A percentile compares a stretch with the other conserved stretches of the same genome.
Conservation (phyloP, 2,113 vertebrate species). For the Hassar affinis region DNA sequence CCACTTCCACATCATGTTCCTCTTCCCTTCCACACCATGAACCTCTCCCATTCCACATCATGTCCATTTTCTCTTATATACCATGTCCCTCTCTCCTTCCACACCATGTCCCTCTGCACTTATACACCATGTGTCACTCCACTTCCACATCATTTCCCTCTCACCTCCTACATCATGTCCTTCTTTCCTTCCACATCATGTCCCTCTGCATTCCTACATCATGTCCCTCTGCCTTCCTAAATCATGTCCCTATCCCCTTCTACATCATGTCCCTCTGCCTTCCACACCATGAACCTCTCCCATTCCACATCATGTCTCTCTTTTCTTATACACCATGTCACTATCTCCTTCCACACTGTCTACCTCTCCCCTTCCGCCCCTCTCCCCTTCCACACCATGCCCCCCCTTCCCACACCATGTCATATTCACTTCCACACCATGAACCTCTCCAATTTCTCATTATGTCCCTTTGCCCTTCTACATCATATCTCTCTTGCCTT, state of each 20-base stretch:
- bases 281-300: too few relatives aligned
- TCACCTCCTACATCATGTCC: not conserved
- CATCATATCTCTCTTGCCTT: not conserved
- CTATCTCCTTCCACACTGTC: too few relatives aligned
- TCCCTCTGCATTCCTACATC: not conserved
- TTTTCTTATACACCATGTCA: not conserved
- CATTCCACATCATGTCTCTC: not conserved
- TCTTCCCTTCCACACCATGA: too few relatives aligned
- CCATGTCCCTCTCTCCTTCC: not conserved
- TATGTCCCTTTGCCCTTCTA: not conserved
- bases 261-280: not conserved
- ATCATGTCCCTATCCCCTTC: not conserved
- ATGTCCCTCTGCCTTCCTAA: not conserved
- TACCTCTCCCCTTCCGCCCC: too few relatives aligned
- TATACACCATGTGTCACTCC: not conserved
- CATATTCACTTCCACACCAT: too few relatives aligned
- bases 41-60: not conserved
- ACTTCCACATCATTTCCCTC: not conserved
- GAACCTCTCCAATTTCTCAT: not conserved
- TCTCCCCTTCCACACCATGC: not conserved
- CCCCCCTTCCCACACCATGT: too few relatives aligned
- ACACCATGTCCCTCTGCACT: not conserved
- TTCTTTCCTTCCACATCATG: not conserved
- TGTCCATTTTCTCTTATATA: not conserved
- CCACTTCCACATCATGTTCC: not conserved